Conservation (phyloP, 2,797 vertebrate genomes). For the Thamnophis elegans region DNA sequence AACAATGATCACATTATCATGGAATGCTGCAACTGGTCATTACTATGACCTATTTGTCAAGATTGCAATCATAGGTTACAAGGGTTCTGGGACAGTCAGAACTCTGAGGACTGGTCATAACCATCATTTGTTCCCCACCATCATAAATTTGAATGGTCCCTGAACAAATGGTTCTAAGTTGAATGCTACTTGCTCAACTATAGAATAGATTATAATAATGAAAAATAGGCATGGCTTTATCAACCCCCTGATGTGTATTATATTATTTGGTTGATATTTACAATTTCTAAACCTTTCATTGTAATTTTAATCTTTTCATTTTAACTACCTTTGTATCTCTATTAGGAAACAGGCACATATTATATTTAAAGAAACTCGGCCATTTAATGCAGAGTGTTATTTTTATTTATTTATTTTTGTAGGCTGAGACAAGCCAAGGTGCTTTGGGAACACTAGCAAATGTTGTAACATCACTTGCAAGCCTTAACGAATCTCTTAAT, state of each 20-base stretch:
- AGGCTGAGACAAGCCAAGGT: constrained; percentile 90
- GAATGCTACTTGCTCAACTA: not conserved
- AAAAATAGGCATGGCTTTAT: not conserved
- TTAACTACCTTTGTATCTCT: not conserved
- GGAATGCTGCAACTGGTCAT: not conserved
- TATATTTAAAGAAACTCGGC: not conserved
- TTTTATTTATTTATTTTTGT: constrained; percentile 26
- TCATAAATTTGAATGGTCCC: not conserved
- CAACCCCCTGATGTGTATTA: not conserved
- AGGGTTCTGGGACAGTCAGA: not conserved
- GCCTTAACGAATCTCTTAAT: constrained; percentile 87
- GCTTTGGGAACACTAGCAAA: constrained; percentile 95
- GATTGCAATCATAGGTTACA: not conserved
- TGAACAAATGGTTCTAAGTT: not conserved
- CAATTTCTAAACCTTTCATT: not conserved
- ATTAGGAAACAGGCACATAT: not conserved
- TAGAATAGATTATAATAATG: not conserved
- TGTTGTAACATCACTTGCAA: constrained; percentile 94
- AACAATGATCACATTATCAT: not conserved
- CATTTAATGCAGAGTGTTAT: not conserved
- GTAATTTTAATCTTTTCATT: not conserved
- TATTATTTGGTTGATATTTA: not conserved
- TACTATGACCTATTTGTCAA: not conserved
- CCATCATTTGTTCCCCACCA: not conserved
- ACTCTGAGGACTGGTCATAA: not conserved